A percentile compares a stretch with the other conserved stretches of the same genome.
phyloP scores from a whole-genome alignment of 2,113 vertebrate genomes.

The Tetraodon nigroviridis region DNA sequence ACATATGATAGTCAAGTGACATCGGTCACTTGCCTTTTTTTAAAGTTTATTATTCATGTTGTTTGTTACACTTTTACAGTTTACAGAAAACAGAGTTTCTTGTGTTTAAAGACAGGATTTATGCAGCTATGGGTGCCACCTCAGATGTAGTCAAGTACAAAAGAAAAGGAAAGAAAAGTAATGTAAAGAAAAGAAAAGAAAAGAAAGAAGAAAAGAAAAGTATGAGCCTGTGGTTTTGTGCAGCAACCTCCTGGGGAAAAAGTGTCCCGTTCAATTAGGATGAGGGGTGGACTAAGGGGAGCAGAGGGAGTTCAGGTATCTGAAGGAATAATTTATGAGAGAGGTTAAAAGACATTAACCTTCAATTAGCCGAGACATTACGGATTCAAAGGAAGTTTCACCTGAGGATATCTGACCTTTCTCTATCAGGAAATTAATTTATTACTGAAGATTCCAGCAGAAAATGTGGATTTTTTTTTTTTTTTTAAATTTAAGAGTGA shows the following conservation, averaged over 20 bases:
- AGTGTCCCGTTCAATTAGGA: conserved; percentile 22
- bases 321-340: conserved; percentile 59
- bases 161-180: not conserved
- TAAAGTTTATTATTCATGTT: not conserved
- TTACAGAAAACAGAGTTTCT: too few species aligned
- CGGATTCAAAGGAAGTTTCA: conserved; percentile 14
- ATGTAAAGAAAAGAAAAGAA: not conserved
- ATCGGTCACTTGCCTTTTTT: not conserved
- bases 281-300: conserved; percentile 15
- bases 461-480: not conserved
- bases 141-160: not conserved
- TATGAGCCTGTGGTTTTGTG: not conserved
- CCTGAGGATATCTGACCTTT: not conserved
- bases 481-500: conserved; percentile 12
- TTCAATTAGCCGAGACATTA: conserved; percentile 46
- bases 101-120: too few species aligned
- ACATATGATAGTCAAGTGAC: not conserved
- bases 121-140: not conserved
- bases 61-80: not conserved
- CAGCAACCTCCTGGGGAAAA: conserved; percentile 21
- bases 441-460: not conserved
- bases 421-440: not conserved
- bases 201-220: not conserved
- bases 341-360: conserved; percentile 57
- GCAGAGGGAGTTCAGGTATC: conserved; percentile 47